These are phyloP conservation scores for Corvus moneduloides DNA, from an alignment of 2,113 vertebrate species.

Conservation along the genomic window DNA sequence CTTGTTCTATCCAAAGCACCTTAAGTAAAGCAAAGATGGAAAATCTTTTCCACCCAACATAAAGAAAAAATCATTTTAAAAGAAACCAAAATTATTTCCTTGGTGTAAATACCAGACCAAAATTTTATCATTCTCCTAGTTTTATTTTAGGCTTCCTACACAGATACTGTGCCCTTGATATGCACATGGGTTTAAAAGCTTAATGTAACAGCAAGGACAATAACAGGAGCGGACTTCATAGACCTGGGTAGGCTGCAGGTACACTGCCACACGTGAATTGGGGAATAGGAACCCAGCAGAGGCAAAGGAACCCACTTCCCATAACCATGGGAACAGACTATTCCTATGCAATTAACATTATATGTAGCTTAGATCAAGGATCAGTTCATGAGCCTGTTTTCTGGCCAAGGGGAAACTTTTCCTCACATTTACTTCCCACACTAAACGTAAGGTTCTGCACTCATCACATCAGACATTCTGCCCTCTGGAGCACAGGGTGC, in stretches of 20 bases:
- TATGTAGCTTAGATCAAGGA: background rate
- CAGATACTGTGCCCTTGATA: background rate
- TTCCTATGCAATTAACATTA: background rate
- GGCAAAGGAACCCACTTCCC: background rate
- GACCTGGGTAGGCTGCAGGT: background rate
- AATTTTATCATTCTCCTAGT: background rate
- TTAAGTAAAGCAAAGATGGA: background rate
- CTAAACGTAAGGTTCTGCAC: background rate
- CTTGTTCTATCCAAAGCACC: background rate
- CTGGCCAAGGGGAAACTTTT: background rate
- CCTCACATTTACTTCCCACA: background rate
- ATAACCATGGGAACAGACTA: background rate
- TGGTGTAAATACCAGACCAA: background rate
- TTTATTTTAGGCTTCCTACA: background rate
- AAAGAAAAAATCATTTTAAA: background rate
- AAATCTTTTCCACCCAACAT: background rate
- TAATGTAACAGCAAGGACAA: background rate
- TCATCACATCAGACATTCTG: background rate
- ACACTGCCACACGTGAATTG: fast-evolving
- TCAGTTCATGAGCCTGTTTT: background rate
- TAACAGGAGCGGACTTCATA: background rate
- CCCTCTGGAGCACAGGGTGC: background rate
- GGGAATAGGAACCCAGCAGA: background rate
- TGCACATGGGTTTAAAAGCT: background rate
- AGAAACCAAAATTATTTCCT: background rate